Evolutionary conservation across 1,140 invertebrate species (phyloP), one percentile per base, ranked within the genome.

Genomic region (Thaumatotibia leucotreta): DNA sequence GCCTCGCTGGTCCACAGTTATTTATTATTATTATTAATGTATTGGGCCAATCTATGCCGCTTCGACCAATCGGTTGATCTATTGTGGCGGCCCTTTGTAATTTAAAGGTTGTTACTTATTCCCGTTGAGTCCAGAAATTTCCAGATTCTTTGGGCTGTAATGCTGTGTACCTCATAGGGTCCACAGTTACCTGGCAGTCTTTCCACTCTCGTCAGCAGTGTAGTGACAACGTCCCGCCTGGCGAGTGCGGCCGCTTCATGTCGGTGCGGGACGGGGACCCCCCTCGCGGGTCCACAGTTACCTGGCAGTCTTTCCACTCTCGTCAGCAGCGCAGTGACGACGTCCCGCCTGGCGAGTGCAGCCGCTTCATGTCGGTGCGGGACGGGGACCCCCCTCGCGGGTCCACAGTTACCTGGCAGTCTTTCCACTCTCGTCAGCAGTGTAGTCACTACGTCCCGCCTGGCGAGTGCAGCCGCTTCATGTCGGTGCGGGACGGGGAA

Each of bases 401-500:
- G 49, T 50, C 22, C n/a, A n/a, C n/a, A 3, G 22, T 33, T 33
- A 93, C 95, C 93, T 78, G 93, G 92, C 33, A 97, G 79, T 61
- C 88, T 76, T 11, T 93, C 86, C 54, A 94, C 91, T 63, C 93
- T 83, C 63, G 93, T 84, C 63, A 92, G 79, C n/a, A 93, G 92
- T 4, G 62, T 0, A 0, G 63, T 50, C 1, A 75, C 33, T 9
- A n/a, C 49, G 29, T 32, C 61, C 1, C 63, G 22, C 17, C 49
- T 23, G 0, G 22, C 35, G 14, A 14, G 27, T 3, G 20, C 2
- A 0, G 63, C n/a, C 6, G 93, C 92, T 61, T 89, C 91, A 73
- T 81, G 79, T 22, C 68, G 64, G 70, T 93, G 85, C 45, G 95
- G 90, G 64, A 84, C 66, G 1, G 97, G 97, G 85, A 97, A 95